phyloP scores from a whole-genome alignment of 2,113 vertebrate genomes.

The Poeciliopsis prolifica region DNA sequence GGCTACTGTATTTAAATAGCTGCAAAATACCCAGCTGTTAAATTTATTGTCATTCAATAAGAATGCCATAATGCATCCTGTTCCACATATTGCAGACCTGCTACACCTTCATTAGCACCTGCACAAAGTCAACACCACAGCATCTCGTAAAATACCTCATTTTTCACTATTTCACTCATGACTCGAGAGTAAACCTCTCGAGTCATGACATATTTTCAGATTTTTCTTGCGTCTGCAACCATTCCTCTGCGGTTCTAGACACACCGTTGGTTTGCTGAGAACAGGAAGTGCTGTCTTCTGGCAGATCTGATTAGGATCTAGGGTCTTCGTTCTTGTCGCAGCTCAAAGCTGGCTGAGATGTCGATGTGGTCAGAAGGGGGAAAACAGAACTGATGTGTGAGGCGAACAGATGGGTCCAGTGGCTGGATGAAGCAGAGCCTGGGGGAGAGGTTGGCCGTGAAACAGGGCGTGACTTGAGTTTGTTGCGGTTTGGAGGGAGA shows the following conservation, averaged over 20 bases:
- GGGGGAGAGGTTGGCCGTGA: slow-evolving; percentile 88
- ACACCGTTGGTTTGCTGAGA: slow-evolving; percentile 4
- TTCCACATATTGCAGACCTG: not conserved
- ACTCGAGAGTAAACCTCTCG: not conserved
- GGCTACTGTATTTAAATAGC: slow-evolving; percentile 6
- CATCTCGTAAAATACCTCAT: slow-evolving; percentile 16
- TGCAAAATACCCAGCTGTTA: slow-evolving; percentile 36
- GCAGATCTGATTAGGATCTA: slow-evolving; percentile 37
- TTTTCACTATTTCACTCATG: not conserved
- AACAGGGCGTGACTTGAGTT: slow-evolving; percentile 82
- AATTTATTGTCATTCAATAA: slow-evolving; percentile 31
- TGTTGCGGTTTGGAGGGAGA: slow-evolving; percentile 85
- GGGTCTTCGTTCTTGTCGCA: slow-evolving; percentile 1
- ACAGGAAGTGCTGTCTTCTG: slow-evolving; percentile 13
- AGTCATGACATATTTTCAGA: not conserved
- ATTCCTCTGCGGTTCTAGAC: not conserved
- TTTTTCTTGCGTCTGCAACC: not conserved
- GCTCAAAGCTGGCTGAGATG: not conserved
- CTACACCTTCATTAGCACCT: slow-evolving; percentile 42
- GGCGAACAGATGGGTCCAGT: slow-evolving; percentile 90
- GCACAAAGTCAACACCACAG: slow-evolving; percentile 10
- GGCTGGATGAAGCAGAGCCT: slow-evolving; percentile 87
- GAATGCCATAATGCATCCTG: slow-evolving; percentile 9
- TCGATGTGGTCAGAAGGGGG: slow-evolving; percentile 86
- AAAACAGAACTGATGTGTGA: slow-evolving; percentile 90